Evolutionary conservation across 1,140 invertebrate genomes (phyloP), one percentile per base, ranked within the genome.

Genomic region (Oncopodura yosiiana): DNA sequence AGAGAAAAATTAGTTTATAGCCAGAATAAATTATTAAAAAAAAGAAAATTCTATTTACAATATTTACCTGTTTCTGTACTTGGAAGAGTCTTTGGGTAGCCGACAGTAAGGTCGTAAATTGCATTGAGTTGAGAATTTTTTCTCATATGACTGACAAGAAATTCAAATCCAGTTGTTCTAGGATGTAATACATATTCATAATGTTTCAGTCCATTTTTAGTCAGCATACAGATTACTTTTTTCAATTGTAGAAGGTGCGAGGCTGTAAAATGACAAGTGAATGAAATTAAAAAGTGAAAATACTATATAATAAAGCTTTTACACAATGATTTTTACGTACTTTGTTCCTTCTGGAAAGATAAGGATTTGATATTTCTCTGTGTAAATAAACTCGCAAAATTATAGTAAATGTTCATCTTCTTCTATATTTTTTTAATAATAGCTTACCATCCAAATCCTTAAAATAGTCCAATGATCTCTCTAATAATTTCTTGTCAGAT

Each of bases 321-420:
- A n/a, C n/a, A n/a, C n/a, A n/a, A n/a, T n/a, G n/a, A n/a, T n/a
- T n/a, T n/a, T n/a, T n/a, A n/a, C n/a, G n/a, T n/a, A 72, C 69
- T 93, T 86, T 1, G 88, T 93, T 3, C 90, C 89, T 72, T 93
- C 89, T 0, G 88, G 88, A 67, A 92, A 94, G 52, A 94, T 74
- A 14, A 92, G 71, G 24, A 93, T 66, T 70, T 82, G 62, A 18
- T 66, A 65, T n/a, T n/a, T n/a, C n/a, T n/a, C n/a, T n/a, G n/a
- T n/a, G n/a, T n/a, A n/a, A n/a, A 34, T 34, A 34, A 34, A 9
- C n/a, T 9, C 8, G 32, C 8, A 34, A 34, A n/a, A 8, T n/a
- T 9, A 34, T n/a, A 8, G 8, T n/a, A 34, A 9, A 34, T 34
- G n/a, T 9, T 34, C n/a, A 34, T 9, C n/a, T 34, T 34, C 32